These are phyloP conservation scores for Ceuthmochares aereus DNA, from an alignment of 2,113 vertebrate genomes.

Conservation along the genomic window DNA sequence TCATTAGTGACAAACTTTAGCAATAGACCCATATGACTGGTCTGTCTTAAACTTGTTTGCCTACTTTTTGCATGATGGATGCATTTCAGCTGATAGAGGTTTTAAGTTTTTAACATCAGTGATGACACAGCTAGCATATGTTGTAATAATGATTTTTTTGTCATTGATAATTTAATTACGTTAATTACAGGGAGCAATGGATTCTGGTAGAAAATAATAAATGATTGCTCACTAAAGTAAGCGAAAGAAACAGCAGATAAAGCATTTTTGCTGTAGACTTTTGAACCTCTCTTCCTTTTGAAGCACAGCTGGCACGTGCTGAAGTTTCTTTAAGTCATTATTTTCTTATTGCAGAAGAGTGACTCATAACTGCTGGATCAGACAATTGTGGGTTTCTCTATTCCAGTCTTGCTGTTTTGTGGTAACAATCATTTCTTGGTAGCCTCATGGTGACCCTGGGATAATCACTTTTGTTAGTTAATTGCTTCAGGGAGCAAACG, in stretches of 20 bases:
- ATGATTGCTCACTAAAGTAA: not conserved
- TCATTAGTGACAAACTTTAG: not conserved
- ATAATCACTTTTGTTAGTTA: slow-evolving; percentile 57
- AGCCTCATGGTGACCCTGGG: slow-evolving; percentile 8
- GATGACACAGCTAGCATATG: not conserved
- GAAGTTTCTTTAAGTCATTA: not conserved
- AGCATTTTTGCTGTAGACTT: not conserved
- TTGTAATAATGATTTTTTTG: not conserved
- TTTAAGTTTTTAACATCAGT: not conserved
- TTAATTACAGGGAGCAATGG: not conserved
- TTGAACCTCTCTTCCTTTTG: not conserved
- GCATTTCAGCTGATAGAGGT: not conserved
- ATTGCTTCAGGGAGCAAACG: slow-evolving; percentile 25
- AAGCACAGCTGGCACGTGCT: not conserved
- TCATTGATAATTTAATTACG: not conserved
- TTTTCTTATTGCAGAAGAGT: not conserved
- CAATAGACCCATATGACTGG: not conserved
- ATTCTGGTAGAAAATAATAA: not conserved
- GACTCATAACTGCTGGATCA: not conserved
- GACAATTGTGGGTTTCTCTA: not conserved
- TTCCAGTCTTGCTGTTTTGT: not conserved
- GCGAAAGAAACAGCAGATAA: not conserved
- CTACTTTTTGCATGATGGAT: not conserved
- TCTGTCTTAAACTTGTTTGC: not conserved
- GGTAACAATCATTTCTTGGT: not conserved